phyloP scores from a whole-genome alignment of 2,113 vertebrate genomes.

The Regulus satrapa region DNA sequence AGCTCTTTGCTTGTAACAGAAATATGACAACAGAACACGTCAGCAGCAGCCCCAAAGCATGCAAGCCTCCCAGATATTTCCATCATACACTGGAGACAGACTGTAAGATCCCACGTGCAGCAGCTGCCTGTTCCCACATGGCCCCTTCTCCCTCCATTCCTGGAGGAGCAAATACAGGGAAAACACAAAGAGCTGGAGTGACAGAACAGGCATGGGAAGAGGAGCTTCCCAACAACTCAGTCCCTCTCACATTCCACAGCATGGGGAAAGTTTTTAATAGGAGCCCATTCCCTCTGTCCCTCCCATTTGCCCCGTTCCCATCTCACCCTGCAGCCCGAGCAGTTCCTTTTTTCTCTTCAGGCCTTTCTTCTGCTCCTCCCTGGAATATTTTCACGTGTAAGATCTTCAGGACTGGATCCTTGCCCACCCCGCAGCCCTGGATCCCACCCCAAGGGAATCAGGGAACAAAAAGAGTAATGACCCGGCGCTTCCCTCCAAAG shows the following conservation, averaged over 20 bases:
- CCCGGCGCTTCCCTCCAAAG: not conserved
- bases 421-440: not conserved
- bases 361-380: not conserved
- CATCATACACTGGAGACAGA: accelerated
- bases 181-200: not conserved
- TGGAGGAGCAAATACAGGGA: not conserved
- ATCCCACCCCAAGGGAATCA: not conserved
- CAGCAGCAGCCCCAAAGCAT: not conserved
- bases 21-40: not conserved
- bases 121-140: not conserved
- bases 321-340: not conserved
- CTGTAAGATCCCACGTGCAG: accelerated
- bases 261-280: accelerated
- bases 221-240: not conserved
- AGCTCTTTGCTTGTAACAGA: not conserved
- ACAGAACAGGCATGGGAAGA: accelerated
- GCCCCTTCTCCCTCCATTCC: not conserved
- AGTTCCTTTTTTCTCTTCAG: not conserved
- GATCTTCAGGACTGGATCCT: not conserved
- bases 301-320: not conserved
- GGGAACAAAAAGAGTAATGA: not conserved
- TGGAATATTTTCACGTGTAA: not conserved
- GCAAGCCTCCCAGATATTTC: accelerated
- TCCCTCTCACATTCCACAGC: not conserved
- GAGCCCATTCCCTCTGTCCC: not conserved